These are phyloP conservation scores for Pachliopta kotzebuea DNA, from an alignment of 2,888 invertebrate species.

Conservation along the genomic window DNA sequence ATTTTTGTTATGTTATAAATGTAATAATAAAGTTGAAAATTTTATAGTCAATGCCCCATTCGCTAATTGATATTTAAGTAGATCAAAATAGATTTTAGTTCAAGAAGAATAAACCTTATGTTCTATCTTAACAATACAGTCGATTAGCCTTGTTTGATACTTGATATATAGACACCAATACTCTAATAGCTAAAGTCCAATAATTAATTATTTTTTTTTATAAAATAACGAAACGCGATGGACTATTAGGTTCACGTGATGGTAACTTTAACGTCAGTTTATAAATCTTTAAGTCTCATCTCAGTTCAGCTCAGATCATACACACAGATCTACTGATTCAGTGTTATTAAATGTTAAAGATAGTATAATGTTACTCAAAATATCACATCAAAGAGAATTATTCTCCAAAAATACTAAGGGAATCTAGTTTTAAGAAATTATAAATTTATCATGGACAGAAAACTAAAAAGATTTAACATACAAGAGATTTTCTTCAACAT, in stretches of 20 bases:
- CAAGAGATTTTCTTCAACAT: background rate
- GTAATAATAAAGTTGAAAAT: background rate
- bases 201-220: conserved; percentile 11
- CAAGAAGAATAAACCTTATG: background rate
- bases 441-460: background rate
- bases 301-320: background rate
- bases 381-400: conserved; percentile 66
- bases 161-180: conserved; percentile 21
- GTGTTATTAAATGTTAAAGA: conserved; percentile 33
- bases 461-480: background rate
- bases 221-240: background rate
- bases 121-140: conserved; percentile 18
- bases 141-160: conserved; percentile 19
- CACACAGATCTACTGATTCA: conserved; percentile 1
- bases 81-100: background rate
- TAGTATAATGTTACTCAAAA: conserved; percentile 60
- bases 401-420: conserved; percentile 34
- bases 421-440: conserved; percentile 12
- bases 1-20: background rate
- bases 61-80: background rate
- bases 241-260: background rate
- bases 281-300: background rate
- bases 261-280: no score
- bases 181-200: conserved; percentile 14
- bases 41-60: background rate